phyloP scores from a whole-genome alignment of 2,797 vertebrate genomes.

The Microcaecilia unicolor region DNA sequence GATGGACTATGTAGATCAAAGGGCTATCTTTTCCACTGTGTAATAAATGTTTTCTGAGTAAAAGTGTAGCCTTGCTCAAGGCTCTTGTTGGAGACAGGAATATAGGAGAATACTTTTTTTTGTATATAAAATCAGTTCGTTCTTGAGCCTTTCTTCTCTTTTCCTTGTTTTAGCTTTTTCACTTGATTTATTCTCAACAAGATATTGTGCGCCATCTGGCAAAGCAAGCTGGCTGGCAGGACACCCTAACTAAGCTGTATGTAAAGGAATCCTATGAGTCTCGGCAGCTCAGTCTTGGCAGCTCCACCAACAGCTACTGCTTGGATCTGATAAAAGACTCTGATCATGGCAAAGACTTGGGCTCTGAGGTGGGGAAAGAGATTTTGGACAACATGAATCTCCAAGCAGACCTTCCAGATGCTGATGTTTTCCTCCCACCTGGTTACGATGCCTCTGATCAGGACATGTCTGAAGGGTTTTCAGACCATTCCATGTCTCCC shows the following conservation, averaged over 20 bases:
- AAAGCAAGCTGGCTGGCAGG: conserved; percentile 82
- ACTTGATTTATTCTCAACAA: conserved; percentile 79
- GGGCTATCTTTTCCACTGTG: too few relatives aligned
- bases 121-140: too few relatives aligned
- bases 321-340: conserved; percentile 42
- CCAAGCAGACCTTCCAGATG: background rate
- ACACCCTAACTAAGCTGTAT: conserved; percentile 86
- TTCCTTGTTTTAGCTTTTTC: conserved; percentile 69
- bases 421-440: conserved; percentile 48
- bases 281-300: conserved; percentile 41
- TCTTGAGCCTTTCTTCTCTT: too few relatives aligned
- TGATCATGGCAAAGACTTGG: conserved; percentile 27
- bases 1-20: too few relatives aligned
- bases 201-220: conserved; percentile 80
- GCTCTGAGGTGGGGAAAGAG: conserved; percentile 28
- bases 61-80: too few relatives aligned
- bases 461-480: conserved; percentile 66
- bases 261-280: conserved; percentile 78
- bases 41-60: too few relatives aligned
- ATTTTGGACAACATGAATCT: background rate
- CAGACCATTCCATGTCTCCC: conserved; percentile 67
- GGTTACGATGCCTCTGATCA: conserved; percentile 35
- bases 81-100: too few relatives aligned
- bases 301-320: conserved; percentile 30
- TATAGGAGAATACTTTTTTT: too few relatives aligned